phyloP scores from a whole-genome alignment of 2,888 invertebrate species.

The Eilema sororculum region DNA sequence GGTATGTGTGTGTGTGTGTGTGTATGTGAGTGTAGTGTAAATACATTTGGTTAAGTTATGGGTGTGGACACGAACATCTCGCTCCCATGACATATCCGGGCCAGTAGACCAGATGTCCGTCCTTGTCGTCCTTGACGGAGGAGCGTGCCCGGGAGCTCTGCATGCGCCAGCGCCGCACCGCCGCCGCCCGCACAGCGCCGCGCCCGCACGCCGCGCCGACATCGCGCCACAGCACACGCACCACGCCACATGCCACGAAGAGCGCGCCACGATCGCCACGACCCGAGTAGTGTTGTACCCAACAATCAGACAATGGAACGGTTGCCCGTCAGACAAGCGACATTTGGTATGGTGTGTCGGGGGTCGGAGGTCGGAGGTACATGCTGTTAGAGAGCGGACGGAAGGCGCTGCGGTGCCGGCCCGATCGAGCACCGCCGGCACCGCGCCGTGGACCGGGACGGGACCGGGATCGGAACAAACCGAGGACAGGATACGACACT shows the following conservation, averaged over 20 bases:
- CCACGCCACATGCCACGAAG: conserved; percentile 69
- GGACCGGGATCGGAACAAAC: conserved; percentile 50
- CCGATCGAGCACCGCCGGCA: conserved; percentile 61
- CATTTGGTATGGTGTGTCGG: conserved; percentile 84
- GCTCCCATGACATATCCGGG: conserved; percentile 99
- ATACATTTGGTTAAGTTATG: conserved; percentile 75
- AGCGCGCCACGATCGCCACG: conserved; percentile 86
- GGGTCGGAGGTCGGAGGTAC: conserved; percentile 78
- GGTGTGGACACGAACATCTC: conserved; percentile 98
- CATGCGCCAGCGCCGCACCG: conserved; percentile 66
- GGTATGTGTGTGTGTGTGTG: conserved; percentile 41
- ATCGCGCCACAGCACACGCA: conserved; percentile 43
- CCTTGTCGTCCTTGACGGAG: conserved; percentile 99
- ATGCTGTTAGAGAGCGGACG: conserved; percentile 85
- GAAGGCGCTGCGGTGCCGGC: conserved; percentile 68
- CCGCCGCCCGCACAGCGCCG: conserved; percentile 32
- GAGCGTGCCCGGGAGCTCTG: conserved; percentile 95
- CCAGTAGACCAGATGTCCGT: conserved; percentile 99
- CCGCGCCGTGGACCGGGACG: conserved; percentile 52
- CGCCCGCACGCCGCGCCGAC: conserved; percentile 36
- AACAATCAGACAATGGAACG: conserved; percentile 88
- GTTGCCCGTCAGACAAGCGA: conserved; percentile 88
- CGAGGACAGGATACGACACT: conserved; percentile 56
- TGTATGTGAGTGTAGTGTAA: conserved; percentile 40
- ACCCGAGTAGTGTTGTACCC: conserved; percentile 88